A percentile compares a stretch with the other conserved stretches of the same genome.
Conservation (phyloP, 1,140 invertebrate genomes). For the Heliconius hermathena region DNA sequence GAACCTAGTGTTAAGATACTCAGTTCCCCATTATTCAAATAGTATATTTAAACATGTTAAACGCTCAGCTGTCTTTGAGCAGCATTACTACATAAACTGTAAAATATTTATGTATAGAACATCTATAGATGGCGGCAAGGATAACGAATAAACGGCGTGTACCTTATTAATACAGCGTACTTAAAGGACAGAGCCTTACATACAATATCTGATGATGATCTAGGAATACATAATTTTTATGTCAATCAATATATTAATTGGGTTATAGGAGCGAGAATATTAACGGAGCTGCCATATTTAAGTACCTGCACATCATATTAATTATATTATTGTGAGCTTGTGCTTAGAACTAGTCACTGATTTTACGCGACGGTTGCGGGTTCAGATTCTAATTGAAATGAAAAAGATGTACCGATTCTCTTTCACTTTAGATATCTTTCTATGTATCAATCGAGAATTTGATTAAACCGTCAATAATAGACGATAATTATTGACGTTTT, state of each 20-base stretch:
- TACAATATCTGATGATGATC: neutral
- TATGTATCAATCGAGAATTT: no score
- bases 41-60: no score
- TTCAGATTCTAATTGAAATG: no score
- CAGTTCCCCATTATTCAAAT: no score
- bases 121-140: neutral
- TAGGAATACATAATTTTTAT: conserved; percentile 30
- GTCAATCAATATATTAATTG: conserved; percentile 12
- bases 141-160: neutral
- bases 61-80: no score
- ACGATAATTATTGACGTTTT: no score
- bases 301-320: neutral
- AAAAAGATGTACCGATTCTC: no score
- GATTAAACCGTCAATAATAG: no score
- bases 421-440: no score
- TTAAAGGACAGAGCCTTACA: neutral
- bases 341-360: neutral
- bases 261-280: conserved; percentile 22
- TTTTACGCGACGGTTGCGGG: neutral
- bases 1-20: no score
- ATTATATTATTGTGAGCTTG: neutral
- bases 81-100: neutral
- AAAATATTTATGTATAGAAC: neutral
- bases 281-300: conserved; percentile 18
- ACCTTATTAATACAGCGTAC: neutral